Evolutionary conservation across 2,888 invertebrate genomes (phyloP).

Genomic region (Melolontha melolontha): DNA sequence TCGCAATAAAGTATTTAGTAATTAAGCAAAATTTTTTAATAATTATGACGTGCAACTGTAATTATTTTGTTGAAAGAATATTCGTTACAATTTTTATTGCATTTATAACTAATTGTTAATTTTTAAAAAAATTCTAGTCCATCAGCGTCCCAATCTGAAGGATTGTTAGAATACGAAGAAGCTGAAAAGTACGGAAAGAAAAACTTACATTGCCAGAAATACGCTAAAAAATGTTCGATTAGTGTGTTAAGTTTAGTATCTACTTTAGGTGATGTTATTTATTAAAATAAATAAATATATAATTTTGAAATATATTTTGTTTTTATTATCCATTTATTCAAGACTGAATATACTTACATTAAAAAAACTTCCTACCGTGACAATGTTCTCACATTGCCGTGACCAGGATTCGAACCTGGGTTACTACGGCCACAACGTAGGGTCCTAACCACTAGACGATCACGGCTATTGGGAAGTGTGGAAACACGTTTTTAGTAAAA

Average conservation of each 20-base stretch:
- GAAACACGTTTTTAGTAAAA: no score
- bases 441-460: conserved; percentile 67
- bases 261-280: conserved; percentile 29
- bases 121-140: conserved; percentile 73
- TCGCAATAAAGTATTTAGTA: no score
- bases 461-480: conserved; percentile 52
- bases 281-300: conserved; percentile 16
- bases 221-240: conserved; percentile 46
- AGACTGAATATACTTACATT: no score
- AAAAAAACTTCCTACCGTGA: conserved; percentile 44
- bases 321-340: no score
- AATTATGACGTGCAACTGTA: no score
- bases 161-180: conserved; percentile 47
- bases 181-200: conserved; percentile 49
- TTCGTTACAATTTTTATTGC: no score
- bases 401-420: conserved; percentile 74
- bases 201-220: conserved; percentile 48
- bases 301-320: no score
- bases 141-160: conserved; percentile 66
- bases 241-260: conserved; percentile 46
- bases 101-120: no score
- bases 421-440: conserved; percentile 74
- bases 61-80: no score
- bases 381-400: conserved; percentile 60
- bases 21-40: no score